Base-by-base conservation (phyloP, 2,113 vertebrate genomes). In the Embiotoca jacksoni region DNA sequence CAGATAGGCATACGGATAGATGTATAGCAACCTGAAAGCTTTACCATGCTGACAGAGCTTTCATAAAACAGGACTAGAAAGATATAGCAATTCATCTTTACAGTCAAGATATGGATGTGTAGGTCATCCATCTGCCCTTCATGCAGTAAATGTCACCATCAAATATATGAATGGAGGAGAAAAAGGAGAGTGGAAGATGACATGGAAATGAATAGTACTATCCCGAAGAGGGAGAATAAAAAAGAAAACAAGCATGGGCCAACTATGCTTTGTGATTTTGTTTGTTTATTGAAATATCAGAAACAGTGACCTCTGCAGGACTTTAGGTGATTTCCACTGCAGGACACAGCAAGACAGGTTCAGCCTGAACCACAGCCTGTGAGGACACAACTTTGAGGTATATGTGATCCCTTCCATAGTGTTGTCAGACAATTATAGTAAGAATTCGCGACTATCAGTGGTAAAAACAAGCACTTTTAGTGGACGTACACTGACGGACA, bases 121-220 rank as follows among this genome's bases (percentile, higher is more conserved):
- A 67, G 71, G 71, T 75, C 71, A 85, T 86, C 58, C 59, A 71
- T 83, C 58, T 49, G 15, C 52, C 68, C 76, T 82, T 79, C 61
- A 61, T 54, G 15, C 61, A 52, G 39, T 23, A 75, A 61, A 57
- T 73, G 78, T 72, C 79, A 64, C 52, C 46, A 73, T 76, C 61
- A 84, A 80, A 78, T 68, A 65, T 47, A 69, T 63, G 64, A 70
- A 82, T 65, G 77, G 58, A 57, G 50, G 41, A 16, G 66, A 47
- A 65, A 36, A 74, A 80, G 30, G 62, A 72, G 50, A 79, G 36
- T 41, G 39, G 32, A 70, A 13, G 47, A 36, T 60, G 70, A 54
- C 54, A 75, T n/a, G 39, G 83, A 78, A 82, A 75, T 61, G 30
- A 35, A 71, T 47, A 47, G 55, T 75, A 57, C 49, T 30, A 37